Evolutionary conservation across 2,888 invertebrate genomes (phyloP).

Genomic region (Epistrophella euchroma): DNA sequence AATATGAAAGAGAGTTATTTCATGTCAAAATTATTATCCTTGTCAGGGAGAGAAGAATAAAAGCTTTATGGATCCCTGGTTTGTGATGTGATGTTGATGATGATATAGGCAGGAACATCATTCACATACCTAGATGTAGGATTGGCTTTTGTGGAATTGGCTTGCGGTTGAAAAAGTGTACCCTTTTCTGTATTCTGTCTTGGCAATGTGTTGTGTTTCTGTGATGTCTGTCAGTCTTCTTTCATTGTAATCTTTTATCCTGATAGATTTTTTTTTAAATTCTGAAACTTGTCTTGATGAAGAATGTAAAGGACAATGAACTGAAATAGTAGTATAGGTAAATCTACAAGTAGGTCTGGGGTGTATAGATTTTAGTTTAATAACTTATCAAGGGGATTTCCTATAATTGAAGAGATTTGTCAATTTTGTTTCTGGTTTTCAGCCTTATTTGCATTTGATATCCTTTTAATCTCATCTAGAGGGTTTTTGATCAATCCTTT

Average conservation of each 20-base stretch:
- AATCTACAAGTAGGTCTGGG: not conserved
- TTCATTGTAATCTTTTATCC: slow-evolving; percentile 45
- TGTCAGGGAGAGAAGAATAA: slow-evolving; percentile 7
- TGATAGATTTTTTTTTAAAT: slow-evolving; percentile 4
- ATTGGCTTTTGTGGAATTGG: slow-evolving; percentile 5
- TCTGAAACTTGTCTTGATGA: slow-evolving; percentile 29
- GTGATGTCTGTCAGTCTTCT: slow-evolving; percentile 35
- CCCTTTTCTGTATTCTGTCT: not conserved
- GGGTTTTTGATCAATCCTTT: not conserved
- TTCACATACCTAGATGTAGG: not conserved
- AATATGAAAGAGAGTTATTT: slow-evolving; percentile 26
- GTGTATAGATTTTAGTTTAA: slow-evolving; percentile 5
- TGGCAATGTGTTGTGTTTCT: slow-evolving; percentile 29
- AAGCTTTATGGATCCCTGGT: slow-evolving; percentile 10
- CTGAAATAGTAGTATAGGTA: not conserved
- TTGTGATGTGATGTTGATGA: slow-evolving; percentile 4
- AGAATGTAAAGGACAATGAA: slow-evolving; percentile 43
- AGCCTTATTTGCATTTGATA: not conserved
- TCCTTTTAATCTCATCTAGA: not conserved
- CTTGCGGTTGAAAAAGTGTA: not conserved
- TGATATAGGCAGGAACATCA: slow-evolving; percentile 15
- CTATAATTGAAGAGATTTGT: slow-evolving; percentile 7
- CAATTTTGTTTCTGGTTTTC: not conserved
- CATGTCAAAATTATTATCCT: slow-evolving; percentile 40
- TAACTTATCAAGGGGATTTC: slow-evolving; percentile 16